These are phyloP conservation scores for Chinchilla lanigera DNA, from an alignment of 2,113 vertebrate species.

Conservation along the genomic window DNA sequence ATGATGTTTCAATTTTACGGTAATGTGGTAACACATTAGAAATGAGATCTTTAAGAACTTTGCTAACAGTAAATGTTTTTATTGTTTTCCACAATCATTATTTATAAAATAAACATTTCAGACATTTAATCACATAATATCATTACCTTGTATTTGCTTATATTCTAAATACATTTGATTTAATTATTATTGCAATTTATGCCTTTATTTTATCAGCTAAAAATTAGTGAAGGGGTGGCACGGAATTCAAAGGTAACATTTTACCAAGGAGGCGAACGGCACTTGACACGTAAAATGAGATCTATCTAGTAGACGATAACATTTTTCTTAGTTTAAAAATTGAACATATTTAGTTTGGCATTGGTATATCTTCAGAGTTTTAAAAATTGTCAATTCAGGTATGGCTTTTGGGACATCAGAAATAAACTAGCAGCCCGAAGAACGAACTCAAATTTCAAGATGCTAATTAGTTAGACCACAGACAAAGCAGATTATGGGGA, in stretches of 20 bases:
- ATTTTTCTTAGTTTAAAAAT: slow-evolving; percentile 32
- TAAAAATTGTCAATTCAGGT: slow-evolving; percentile 14
- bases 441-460: slow-evolving; percentile 22
- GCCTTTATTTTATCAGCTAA: slow-evolving; percentile 32
- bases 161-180: slow-evolving; percentile 55
- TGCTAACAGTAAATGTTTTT: neutral
- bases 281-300: slow-evolving; percentile 34
- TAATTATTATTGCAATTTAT: slow-evolving; percentile 43
- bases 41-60: slow-evolving; percentile 21
- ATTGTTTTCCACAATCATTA: neutral
- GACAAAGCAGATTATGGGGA: neutral
- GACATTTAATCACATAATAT: slow-evolving; percentile 4
- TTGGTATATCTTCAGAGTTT: neutral
- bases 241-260: slow-evolving; percentile 44
- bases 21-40: neutral
- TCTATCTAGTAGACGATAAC: neutral
- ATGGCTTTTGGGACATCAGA: slow-evolving; percentile 49
- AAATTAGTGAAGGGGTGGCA: slow-evolving; percentile 8
- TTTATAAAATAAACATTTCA: slow-evolving; percentile 45
- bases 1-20: neutral
- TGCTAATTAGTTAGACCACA: slow-evolving; percentile 13
- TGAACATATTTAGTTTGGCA: neutral
- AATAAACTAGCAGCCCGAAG: slow-evolving; percentile 39
- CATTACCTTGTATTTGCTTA: slow-evolving; percentile 36
- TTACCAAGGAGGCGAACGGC: slow-evolving; percentile 28